phyloP scores from a whole-genome alignment of 2,797 vertebrate species.

The Alca torda region DNA sequence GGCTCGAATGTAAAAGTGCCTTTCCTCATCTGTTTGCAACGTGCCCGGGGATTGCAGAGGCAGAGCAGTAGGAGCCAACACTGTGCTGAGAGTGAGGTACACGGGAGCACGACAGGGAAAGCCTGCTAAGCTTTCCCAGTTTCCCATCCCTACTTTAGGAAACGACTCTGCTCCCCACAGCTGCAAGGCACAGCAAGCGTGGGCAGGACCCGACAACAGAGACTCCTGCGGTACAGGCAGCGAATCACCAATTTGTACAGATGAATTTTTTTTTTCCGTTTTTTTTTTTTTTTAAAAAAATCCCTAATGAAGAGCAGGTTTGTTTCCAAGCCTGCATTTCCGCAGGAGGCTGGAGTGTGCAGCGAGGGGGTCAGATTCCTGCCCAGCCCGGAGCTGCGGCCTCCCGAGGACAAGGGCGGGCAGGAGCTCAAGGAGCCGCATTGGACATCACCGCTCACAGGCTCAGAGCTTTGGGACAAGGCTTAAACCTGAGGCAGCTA shows the following conservation, averaged over 20 bases:
- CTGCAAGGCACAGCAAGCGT: background rate
- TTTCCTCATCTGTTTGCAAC: background rate
- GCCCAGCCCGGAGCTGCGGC: background rate
- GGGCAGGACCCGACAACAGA: background rate
- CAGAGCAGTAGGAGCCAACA: background rate
- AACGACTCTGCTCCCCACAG: background rate
- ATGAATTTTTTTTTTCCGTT: background rate
- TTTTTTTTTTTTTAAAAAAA: background rate
- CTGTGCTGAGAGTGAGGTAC: background rate
- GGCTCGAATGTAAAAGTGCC: background rate
- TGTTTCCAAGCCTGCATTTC: background rate
- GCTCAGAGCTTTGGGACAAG: background rate
- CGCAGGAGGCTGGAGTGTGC: background rate
- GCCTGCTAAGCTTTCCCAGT: background rate
- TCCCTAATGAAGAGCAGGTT: background rate
- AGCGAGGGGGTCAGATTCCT: background rate
- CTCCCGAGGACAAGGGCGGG: background rate
- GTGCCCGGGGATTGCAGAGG: background rate
- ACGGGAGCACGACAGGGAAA: rapidly evolving
- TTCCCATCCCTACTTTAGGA: background rate
- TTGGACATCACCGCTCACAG: rapidly evolving
- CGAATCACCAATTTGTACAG: background rate
- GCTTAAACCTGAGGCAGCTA: background rate
- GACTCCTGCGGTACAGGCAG: background rate
- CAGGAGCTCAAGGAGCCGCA: background rate